Evolutionary conservation across 2,113 vertebrate genomes (phyloP).

Genomic region (Rissa tridactyla): DNA sequence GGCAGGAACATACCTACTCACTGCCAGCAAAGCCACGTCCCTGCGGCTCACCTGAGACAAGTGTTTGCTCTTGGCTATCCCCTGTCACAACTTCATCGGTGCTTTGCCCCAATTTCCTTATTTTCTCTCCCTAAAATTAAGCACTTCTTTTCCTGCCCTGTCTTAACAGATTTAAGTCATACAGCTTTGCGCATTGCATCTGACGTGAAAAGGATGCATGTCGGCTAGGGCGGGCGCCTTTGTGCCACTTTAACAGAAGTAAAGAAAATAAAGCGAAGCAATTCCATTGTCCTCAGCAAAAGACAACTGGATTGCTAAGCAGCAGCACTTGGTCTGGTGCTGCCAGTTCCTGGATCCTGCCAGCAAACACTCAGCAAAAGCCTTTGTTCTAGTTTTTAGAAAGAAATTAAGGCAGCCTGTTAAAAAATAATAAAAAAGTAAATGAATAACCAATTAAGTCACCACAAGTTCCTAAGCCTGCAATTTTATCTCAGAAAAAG

Average conservation of each 20-base stretch:
- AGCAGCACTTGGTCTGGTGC: not conserved
- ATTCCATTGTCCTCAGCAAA: not conserved
- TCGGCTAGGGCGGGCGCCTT: not conserved
- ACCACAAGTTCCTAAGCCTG: not conserved
- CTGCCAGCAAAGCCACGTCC: not conserved
- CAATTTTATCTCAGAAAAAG: not conserved
- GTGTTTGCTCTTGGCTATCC: not conserved
- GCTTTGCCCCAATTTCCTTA: not conserved
- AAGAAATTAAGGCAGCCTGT: not conserved
- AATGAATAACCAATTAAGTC: conserved; percentile 2
- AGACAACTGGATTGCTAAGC: not conserved
- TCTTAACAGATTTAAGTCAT: not conserved
- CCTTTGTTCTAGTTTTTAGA: not conserved
- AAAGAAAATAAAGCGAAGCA: not conserved
- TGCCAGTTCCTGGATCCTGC: not conserved
- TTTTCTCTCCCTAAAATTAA: not conserved
- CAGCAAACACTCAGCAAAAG: not conserved
- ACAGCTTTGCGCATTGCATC: not conserved
- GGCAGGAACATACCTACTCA: not conserved
- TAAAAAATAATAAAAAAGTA: not conserved
- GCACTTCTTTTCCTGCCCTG: not conserved
- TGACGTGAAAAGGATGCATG: not conserved
- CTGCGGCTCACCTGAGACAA: not conserved
- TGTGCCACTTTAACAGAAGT: not conserved
- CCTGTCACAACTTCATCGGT: not conserved